phyloP scores from a whole-genome alignment of 2,113 vertebrate genomes.

The Jacana jacana region DNA sequence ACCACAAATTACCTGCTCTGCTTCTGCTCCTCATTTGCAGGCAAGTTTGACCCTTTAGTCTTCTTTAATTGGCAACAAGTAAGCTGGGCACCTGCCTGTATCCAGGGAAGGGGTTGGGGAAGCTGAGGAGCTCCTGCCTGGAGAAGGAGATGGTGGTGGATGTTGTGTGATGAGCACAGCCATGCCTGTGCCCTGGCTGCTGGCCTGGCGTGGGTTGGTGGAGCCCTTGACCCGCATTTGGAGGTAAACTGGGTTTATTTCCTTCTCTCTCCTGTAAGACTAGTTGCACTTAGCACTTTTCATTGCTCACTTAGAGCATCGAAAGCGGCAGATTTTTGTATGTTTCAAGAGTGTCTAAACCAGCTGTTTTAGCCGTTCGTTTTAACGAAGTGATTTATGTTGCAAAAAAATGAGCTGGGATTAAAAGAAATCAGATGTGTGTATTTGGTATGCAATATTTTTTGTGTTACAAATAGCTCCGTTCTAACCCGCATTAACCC shows the following conservation, averaged over 20 bases:
- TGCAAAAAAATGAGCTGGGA: constrained; percentile 77
- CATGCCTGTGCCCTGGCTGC: fast-evolving
- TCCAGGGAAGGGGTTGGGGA: fast-evolving
- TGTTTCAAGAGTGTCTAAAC: not conserved
- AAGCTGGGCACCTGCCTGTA: not conserved
- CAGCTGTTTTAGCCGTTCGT: constrained; percentile 62
- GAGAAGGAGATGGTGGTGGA: not conserved
- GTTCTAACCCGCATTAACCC: constrained; percentile 83
- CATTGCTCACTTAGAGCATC: not conserved
- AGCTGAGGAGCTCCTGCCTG: fast-evolving
- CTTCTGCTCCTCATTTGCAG: fast-evolving
- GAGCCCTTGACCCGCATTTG: fast-evolving
- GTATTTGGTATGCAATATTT: constrained; percentile 79
- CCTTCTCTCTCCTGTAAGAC: not conserved
- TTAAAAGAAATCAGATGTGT: constrained; percentile 84
- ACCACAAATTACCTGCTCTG: not conserved
- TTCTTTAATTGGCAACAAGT: not conserved
- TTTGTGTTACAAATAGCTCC: constrained; percentile 79
- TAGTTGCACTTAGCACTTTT: not conserved
- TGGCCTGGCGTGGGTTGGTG: fast-evolving
- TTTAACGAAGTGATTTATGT: constrained; percentile 69
- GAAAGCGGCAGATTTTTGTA: constrained; percentile 27
- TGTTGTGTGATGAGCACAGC: fast-evolving
- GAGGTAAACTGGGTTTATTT: not conserved
- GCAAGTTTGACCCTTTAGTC: not conserved